Conservation (phyloP, 2,797 vertebrate genomes). For the Malacoraja senta region DNA sequence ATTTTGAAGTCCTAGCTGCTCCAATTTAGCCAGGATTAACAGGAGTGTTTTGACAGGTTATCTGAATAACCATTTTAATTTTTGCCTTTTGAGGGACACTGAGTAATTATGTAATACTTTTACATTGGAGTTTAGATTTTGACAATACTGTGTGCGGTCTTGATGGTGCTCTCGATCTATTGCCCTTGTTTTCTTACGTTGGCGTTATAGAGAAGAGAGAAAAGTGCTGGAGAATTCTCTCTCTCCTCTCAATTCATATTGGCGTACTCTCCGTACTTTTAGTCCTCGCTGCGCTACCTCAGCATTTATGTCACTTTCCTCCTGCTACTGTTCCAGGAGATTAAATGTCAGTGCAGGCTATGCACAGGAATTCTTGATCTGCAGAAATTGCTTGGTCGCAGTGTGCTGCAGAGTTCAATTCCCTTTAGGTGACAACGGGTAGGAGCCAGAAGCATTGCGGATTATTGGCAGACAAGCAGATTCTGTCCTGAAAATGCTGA, state of each 20-base stretch:
- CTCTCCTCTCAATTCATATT: background rate
- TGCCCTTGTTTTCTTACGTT: background rate
- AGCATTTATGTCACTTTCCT: background rate
- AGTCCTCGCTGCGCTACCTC: background rate
- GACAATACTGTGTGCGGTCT: background rate
- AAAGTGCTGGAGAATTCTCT: too few species aligned
- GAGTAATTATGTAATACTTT: background rate
- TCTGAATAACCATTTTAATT: background rate
- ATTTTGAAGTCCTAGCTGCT: too few species aligned
- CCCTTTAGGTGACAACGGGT: background rate
- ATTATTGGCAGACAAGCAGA: background rate
- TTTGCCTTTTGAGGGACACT: background rate
- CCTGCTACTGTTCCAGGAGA: background rate
- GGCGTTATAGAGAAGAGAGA: too few species aligned
- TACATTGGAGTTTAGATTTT: background rate
- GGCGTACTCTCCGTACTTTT: background rate
- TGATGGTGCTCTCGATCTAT: background rate
- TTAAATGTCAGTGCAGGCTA: background rate
- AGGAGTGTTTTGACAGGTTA: background rate
- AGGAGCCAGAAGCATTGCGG: background rate
- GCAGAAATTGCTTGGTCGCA: background rate
- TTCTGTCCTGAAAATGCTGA: background rate
- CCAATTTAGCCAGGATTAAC: too few species aligned
- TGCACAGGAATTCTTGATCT: background rate
- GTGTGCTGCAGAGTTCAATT: background rate